Evolutionary conservation across 2,797 vertebrate species (phyloP).

Genomic region (Rhinophrynus dorsalis): DNA sequence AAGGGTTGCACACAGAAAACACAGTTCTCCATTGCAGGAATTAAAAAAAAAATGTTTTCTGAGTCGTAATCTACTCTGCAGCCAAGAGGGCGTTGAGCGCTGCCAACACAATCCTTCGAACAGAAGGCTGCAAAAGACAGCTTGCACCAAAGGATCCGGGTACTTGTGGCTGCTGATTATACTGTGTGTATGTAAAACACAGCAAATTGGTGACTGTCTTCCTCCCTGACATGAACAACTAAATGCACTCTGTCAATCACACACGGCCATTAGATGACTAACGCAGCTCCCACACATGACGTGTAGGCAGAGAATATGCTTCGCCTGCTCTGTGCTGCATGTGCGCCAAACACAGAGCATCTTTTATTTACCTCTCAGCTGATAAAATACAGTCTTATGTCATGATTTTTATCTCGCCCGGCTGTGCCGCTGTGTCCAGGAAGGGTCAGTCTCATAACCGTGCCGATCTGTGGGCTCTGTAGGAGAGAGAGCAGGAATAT

Average conservation of each 20-base stretch:
- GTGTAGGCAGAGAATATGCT: constrained; percentile 66
- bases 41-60: neutral
- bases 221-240: constrained; percentile 48
- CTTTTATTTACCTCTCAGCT: constrained; percentile 52
- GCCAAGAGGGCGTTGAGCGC: neutral
- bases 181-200: constrained; percentile 44
- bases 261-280: constrained; percentile 67
- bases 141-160: constrained; percentile 6
- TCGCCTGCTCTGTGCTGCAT: constrained; percentile 39
- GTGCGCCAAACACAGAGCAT: constrained; percentile 54
- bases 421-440: too few species aligned
- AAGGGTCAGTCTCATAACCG: too few species aligned
- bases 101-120: constrained; percentile 26
- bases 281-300: constrained; percentile 64
- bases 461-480: too few species aligned
- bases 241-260: constrained; percentile 61
- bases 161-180: constrained; percentile 7
- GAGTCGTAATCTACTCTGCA: neutral
- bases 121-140: constrained; percentile 31
- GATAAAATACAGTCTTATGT: constrained; percentile 35
- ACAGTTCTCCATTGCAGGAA: too few species aligned
- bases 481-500: too few species aligned
- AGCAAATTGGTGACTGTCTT: constrained; percentile 50
- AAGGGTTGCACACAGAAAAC: too few species aligned
- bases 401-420: too few species aligned